phyloP scores from a whole-genome alignment of 1,140 invertebrate genomes.

The Drosophila busckii region DNA sequence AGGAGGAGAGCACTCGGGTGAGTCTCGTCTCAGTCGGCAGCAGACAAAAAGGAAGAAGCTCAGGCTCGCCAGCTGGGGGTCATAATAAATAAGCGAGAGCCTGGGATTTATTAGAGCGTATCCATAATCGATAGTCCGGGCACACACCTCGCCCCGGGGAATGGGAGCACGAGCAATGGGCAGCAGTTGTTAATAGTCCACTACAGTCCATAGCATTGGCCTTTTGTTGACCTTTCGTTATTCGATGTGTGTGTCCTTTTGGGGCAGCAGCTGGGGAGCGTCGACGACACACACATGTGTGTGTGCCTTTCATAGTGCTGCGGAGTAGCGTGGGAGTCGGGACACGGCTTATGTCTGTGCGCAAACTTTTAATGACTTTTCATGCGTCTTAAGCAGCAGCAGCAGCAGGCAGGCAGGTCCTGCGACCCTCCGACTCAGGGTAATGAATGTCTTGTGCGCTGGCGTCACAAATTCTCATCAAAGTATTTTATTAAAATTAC shows the following conservation, averaged over 20 bases:
- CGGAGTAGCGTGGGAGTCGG: too few relatives aligned
- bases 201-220: conserved; percentile 23
- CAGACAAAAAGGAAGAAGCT: neutral
- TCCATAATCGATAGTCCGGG: conserved; percentile 51
- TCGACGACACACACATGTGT: conserved; percentile 6
- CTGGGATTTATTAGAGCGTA: conserved; percentile 56
- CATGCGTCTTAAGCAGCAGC: conserved; percentile 52
- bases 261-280: neutral
- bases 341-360: conserved; percentile 19
- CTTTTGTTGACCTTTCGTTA: conserved; percentile 58
- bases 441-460: conserved; percentile 55
- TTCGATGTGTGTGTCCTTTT: conserved; percentile 3
- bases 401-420: conserved; percentile 18
- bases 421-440: conserved; percentile 11
- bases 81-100: conserved; percentile 61
- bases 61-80: conserved; percentile 16
- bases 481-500: conserved; percentile 77
- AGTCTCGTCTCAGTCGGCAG: conserved; percentile 35
- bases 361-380: conserved; percentile 74
- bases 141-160: conserved; percentile 14
- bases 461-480: conserved; percentile 63
- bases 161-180: conserved; percentile 8
- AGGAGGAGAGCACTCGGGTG: conserved; percentile 94
- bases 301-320: conserved; percentile 13
- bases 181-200: conserved; percentile 34